Evolutionary conservation across 2,113 vertebrate genomes (phyloP).

Genomic region (Ceyx margarethae): DNA sequence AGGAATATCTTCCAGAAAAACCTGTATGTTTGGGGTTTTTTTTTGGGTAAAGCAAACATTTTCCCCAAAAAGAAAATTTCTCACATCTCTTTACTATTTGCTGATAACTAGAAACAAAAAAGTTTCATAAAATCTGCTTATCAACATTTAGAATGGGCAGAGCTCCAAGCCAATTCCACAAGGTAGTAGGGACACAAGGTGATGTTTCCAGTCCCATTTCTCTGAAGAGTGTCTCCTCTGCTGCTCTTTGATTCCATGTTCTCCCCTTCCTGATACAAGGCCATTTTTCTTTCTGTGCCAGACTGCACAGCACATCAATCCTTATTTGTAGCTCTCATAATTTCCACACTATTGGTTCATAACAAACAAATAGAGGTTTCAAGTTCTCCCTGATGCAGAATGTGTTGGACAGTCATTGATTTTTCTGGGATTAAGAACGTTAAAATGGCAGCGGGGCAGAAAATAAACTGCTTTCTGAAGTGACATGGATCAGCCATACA

Average conservation of each 20-base stretch:
- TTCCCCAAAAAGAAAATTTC: not conserved
- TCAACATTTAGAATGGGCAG: not conserved
- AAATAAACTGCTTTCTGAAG: constrained; percentile 37
- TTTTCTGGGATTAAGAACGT: constrained; percentile 17
- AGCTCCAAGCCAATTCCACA: not conserved
- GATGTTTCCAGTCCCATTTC: not conserved
- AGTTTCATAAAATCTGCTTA: not conserved
- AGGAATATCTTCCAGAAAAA: not conserved
- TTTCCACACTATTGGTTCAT: constrained; percentile 47
- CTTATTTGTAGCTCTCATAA: constrained; percentile 40
- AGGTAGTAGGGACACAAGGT: not conserved
- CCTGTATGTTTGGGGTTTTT: not conserved
- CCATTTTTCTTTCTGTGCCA: constrained; percentile 9
- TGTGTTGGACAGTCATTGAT: constrained; percentile 37
- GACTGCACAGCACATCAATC: constrained; percentile 31
- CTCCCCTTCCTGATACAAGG: not conserved
- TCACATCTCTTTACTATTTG: not conserved
- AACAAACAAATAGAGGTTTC: constrained; percentile 43
- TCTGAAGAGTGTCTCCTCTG: not conserved
- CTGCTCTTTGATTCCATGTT: not conserved
- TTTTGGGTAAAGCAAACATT: not conserved
- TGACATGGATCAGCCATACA: not conserved
- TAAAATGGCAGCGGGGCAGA: constrained; percentile 23
- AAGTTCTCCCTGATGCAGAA: not conserved
- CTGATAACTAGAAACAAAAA: rapidly evolving